These are phyloP conservation scores for Cydia splendana DNA, from an alignment of 1,140 invertebrate species.

Conservation along the genomic window DNA sequence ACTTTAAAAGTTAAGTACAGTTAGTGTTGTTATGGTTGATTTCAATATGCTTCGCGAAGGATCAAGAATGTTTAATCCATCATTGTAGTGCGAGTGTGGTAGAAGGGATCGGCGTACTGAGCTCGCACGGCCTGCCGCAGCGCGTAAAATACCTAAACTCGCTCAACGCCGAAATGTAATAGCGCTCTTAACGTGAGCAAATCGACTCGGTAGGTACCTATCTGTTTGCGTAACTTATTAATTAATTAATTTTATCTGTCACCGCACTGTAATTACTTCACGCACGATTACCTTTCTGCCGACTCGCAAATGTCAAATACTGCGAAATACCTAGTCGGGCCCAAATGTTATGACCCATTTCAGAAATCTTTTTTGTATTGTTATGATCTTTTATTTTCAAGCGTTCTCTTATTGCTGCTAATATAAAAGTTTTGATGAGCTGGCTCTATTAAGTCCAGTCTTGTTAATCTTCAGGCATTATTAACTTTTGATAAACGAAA, in stretches of 20 bases:
- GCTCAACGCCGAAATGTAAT: no score
- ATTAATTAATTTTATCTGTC: constrained; percentile 18
- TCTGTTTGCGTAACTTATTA: constrained; percentile 11
- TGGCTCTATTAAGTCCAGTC: constrained; percentile 35
- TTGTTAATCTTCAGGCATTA: constrained; percentile 34
- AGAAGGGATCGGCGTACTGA: no score
- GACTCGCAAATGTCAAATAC: not conserved
- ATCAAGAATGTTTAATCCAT: no score
- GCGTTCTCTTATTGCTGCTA: constrained; percentile 39
- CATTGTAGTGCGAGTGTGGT: no score
- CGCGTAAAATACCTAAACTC: no score
- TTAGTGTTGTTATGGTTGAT: no score
- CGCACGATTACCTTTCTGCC: constrained; percentile 14
- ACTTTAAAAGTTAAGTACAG: no score
- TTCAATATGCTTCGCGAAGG: no score
- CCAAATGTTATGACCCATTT: constrained; percentile 4
- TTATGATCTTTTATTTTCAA: constrained; percentile 41
- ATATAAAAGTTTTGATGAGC: constrained; percentile 45
- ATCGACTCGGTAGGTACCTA: not conserved
- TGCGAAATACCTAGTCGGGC: constrained; percentile 3
- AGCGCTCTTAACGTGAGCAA: constrained; percentile 6
- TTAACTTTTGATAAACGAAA: constrained; percentile 33
- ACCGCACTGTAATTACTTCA: constrained; percentile 5
- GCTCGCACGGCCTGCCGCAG: no score
- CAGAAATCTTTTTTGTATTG: constrained; percentile 45